Evolutionary conservation across 2,113 vertebrate genomes (phyloP).

Genomic region (Fukomys damarensis): DNA sequence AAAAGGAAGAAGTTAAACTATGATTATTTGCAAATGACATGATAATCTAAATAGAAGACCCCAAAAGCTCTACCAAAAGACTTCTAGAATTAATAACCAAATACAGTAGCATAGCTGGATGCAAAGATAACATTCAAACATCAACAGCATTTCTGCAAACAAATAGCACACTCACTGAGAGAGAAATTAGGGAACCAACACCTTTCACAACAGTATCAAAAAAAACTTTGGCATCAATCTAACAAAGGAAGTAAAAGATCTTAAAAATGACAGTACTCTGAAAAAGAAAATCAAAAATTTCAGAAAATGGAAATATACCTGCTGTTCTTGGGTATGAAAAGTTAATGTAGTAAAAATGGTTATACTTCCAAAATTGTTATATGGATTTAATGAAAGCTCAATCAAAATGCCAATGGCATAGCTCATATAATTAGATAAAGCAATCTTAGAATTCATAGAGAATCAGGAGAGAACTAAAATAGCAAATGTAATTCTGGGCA

Average conservation of each 20-base stretch:
- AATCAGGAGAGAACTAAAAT: background rate
- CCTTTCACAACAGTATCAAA: background rate
- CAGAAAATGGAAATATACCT: background rate
- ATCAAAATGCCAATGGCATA: background rate
- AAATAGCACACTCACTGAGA: background rate
- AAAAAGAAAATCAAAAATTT: background rate
- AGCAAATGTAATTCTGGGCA: background rate
- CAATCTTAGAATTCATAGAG: background rate
- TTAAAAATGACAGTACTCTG: background rate
- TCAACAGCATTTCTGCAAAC: background rate
- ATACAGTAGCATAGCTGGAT: background rate
- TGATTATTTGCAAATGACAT: background rate
- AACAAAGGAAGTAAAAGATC: background rate
- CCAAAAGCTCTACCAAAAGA: no score
- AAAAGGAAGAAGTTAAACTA: background rate
- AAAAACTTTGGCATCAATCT: background rate
- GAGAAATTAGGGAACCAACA: background rate
- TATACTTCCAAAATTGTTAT: background rate
- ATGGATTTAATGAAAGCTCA: background rate
- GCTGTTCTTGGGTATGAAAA: background rate
- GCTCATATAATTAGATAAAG: background rate
- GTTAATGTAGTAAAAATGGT: background rate
- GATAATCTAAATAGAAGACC: background rate
- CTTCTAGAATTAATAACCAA: background rate
- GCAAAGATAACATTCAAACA: background rate